Evolutionary conservation across 2,113 vertebrate species (phyloP).

Genomic region (Sterna hirundo): DNA sequence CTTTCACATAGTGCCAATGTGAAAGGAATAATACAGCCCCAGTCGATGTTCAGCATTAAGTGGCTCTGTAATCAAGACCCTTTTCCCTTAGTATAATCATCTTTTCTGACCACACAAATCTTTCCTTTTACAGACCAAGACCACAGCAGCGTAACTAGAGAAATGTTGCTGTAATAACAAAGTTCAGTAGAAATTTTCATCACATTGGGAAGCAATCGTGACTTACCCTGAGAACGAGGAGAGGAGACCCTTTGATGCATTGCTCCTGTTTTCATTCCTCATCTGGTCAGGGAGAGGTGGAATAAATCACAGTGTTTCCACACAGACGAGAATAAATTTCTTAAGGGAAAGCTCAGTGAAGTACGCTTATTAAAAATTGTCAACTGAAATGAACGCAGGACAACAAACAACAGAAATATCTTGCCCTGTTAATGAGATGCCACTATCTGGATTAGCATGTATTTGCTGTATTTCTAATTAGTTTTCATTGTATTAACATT

Average conservation of each 20-base stretch:
- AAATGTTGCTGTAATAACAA: not conserved
- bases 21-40: not conserved
- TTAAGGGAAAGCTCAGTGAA: not conserved
- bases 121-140: not conserved
- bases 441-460: constrained; percentile 26
- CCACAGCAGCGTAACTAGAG: not conserved
- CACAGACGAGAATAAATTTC: constrained; percentile 24
- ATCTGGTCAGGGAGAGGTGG: not conserved
- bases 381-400: not conserved
- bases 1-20: not conserved
- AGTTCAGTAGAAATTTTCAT: not conserved
- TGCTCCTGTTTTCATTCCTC: constrained; percentile 17
- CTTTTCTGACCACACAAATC: not conserved
- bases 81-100: not conserved
- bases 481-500: constrained; percentile 57
- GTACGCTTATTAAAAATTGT: constrained; percentile 25
- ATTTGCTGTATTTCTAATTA: constrained; percentile 60
- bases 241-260: constrained; percentile 21
- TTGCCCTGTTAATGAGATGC: constrained; percentile 26
- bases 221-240: not conserved
- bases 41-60: not conserved
- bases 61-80: not conserved
- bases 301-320: constrained; percentile 49
- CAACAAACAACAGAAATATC: constrained; percentile 34
- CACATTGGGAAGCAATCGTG: not conserved